These are phyloP conservation scores for Itoplectis maculator DNA, from an alignment of 2,888 invertebrate species.

Conservation along the genomic window DNA sequence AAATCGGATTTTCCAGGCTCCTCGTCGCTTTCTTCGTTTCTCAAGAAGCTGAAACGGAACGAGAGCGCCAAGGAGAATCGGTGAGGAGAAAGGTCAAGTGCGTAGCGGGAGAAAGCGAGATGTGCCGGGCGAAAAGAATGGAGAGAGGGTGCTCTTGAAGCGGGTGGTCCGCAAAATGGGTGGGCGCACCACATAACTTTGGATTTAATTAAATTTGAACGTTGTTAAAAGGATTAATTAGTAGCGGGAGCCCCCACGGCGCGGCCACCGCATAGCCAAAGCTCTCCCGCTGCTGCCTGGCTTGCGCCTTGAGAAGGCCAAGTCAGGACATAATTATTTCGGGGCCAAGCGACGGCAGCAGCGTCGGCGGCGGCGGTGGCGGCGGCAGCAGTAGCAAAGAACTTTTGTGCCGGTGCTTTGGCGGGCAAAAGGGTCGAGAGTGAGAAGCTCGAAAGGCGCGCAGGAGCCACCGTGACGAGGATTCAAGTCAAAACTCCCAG, in stretches of 20 bases:
- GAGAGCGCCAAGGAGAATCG: conserved; percentile 9
- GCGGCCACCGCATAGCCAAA: conserved; percentile 20
- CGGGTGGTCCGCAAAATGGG: conserved; percentile 61
- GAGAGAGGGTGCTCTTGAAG: conserved; percentile 44
- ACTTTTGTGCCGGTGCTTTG: conserved; percentile 60
- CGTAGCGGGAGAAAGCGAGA: conserved; percentile 46
- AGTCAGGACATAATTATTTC: conserved; percentile 69
- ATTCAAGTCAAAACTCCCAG: conserved; percentile 69
- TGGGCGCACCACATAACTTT: conserved; percentile 81
- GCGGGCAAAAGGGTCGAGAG: conserved; percentile 62
- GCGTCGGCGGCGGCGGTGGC: background rate
- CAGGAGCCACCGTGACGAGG: conserved; percentile 54
- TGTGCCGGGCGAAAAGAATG: conserved; percentile 37
- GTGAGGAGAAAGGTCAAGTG: conserved; percentile 27
- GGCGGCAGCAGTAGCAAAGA: conserved; percentile 45
- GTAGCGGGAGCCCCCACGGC: conserved; percentile 73
- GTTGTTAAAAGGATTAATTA: conserved; percentile 83
- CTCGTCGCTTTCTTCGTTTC: conserved; percentile 68
- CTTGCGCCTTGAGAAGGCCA: conserved; percentile 63
- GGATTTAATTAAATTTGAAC: conserved; percentile 83
- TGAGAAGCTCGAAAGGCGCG: conserved; percentile 56
- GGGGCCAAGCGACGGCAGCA: conserved; percentile 56
- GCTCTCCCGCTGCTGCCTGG: conserved; percentile 6
- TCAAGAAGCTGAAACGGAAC: conserved; percentile 64
- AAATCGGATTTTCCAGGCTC: conserved; percentile 75